Conservation (phyloP, 2,888 invertebrate species). For the Spicauda simplicius region DNA sequence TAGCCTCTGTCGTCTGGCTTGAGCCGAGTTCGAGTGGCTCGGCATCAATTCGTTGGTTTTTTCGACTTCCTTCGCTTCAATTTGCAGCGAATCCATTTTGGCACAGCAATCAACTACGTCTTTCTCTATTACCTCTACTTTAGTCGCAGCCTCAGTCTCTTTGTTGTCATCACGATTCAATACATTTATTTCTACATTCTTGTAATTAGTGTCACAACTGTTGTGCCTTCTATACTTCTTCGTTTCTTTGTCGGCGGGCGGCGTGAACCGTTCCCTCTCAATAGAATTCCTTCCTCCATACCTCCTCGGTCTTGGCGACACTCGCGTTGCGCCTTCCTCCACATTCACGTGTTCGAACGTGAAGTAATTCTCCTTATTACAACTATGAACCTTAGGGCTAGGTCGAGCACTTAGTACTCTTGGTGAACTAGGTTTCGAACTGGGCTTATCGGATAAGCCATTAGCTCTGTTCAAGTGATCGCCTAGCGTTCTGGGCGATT, state of each 20-base stretch:
- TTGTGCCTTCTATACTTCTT: conserved; percentile 74
- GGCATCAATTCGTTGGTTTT: conserved; percentile 58
- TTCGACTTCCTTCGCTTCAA: conserved; percentile 60
- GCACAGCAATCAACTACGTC: conserved; percentile 77
- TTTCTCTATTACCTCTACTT: conserved; percentile 49
- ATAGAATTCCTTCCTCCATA: conserved; percentile 77
- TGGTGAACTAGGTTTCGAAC: conserved; percentile 56
- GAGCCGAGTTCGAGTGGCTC: conserved; percentile 61
- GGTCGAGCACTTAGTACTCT: conserved; percentile 64
- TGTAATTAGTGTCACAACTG: conserved; percentile 77
- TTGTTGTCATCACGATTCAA: conserved; percentile 65
- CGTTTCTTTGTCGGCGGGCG: conserved; percentile 72
- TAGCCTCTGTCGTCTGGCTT: conserved; percentile 77
- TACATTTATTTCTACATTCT: conserved; percentile 67
- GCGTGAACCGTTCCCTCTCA: conserved; percentile 72
- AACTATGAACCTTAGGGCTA: conserved; percentile 74
- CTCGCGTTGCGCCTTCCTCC: conserved; percentile 56
- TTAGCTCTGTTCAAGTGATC: conserved; percentile 69
- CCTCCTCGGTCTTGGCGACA: conserved; percentile 65
- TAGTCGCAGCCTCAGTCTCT: conserved; percentile 45
- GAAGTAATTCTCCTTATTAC: conserved; percentile 78
- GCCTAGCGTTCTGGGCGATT: conserved; percentile 68
- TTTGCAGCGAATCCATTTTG: conserved; percentile 64
- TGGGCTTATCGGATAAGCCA: conserved; percentile 67
- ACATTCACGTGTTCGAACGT: conserved; percentile 67